Conservation (phyloP, 2,797 vertebrate species). For the Hoplostethus mediterraneus region DNA sequence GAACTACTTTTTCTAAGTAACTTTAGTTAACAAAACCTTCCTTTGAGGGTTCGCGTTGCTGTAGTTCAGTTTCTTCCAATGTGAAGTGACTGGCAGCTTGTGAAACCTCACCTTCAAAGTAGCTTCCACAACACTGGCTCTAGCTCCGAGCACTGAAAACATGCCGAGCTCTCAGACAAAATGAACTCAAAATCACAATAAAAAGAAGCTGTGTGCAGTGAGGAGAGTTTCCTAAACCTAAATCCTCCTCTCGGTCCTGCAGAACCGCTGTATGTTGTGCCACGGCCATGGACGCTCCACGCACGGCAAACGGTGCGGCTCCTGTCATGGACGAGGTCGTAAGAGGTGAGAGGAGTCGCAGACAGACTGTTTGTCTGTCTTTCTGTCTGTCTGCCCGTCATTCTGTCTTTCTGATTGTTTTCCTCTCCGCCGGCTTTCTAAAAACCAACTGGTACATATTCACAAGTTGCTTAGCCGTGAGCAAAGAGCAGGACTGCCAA, state of each 20-base stretch:
- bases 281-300: conserved; percentile 53
- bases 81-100: too few species aligned
- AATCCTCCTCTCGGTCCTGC: background rate
- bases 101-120: too few species aligned
- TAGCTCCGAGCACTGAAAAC: background rate
- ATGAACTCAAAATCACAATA: background rate
- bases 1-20: too few species aligned
- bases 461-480: too few species aligned
- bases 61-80: too few species aligned
- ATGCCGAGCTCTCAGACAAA: background rate
- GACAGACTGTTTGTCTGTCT: too few species aligned
- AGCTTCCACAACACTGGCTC: too few species aligned
- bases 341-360: conserved; percentile 51
- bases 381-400: background rate
- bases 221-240: background rate
- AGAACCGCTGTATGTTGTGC: conserved; percentile 68
- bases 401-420: background rate
- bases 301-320: conserved; percentile 58
- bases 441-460: too few species aligned
- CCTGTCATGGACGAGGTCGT: conserved; percentile 61
- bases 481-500: too few species aligned
- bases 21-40: too few species aligned
- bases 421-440: too few species aligned
- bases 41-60: too few species aligned
- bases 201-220: background rate